These are phyloP conservation scores for Halcyon badia DNA, from an alignment of 2,797 vertebrate species.

Conservation along the genomic window DNA sequence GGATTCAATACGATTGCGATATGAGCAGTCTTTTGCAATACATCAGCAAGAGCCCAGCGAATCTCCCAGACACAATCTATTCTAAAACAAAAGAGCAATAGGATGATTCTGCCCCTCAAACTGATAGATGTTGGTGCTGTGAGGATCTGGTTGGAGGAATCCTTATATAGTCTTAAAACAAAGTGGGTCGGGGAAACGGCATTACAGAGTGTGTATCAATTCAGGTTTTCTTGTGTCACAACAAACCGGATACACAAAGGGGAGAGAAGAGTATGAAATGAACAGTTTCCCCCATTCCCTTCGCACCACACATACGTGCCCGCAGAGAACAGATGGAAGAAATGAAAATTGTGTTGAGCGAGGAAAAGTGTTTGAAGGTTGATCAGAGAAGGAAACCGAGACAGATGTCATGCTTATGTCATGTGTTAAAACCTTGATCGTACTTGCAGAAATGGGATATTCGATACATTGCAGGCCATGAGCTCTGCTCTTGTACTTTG, in stretches of 20 bases:
- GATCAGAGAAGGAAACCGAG: constrained; percentile 49
- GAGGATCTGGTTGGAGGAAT: background rate
- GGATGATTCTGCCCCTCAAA: background rate
- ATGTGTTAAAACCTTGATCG: constrained; percentile 30
- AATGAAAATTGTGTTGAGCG: constrained; percentile 38
- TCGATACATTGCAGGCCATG: background rate
- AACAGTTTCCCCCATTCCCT: constrained; percentile 39
- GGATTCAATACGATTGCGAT: background rate
- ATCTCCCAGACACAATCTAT: background rate
- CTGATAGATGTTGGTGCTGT: background rate
- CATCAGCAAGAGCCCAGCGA: background rate
- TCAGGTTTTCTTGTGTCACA: constrained; percentile 40
- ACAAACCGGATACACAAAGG: constrained; percentile 59
- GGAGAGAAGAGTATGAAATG: constrained; percentile 46
- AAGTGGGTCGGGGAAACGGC: background rate
- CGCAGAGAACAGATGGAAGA: constrained; percentile 73
- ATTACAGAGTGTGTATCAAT: background rate
- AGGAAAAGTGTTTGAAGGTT: constrained; percentile 59
- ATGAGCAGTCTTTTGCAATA: constrained; percentile 30
- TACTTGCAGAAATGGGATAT: constrained; percentile 19
- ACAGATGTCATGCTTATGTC: constrained; percentile 68
- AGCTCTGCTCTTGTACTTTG: background rate
- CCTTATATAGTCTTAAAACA: background rate
- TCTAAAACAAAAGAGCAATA: constrained; percentile 42
- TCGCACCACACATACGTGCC: background rate